Base-by-base conservation (phyloP, 2,888 invertebrate genomes). In the Acleris laterana region DNA sequence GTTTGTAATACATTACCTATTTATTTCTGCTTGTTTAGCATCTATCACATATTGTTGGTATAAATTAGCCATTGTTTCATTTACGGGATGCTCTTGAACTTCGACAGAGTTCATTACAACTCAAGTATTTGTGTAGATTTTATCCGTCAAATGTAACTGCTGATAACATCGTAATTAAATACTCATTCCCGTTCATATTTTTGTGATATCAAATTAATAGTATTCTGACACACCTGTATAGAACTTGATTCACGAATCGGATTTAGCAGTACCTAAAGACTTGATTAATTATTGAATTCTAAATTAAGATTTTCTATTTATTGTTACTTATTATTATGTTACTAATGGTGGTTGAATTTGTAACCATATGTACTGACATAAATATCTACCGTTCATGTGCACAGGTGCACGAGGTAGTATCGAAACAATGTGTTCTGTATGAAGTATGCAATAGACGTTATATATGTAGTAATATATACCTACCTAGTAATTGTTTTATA, bases 361-460 rank as follows among this genome's bases (percentile, higher is more conserved):
- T 70, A 56, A 59, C 53, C 49, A 25, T 62, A 62, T 67, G 65
- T 70, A 69, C 68, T 62, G 68, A 65, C 64, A 53, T 53, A 5
- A 60, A 55, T 65, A 60, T 55, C 46, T 65, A 51, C 32, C 50
- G 13, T 38, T 38, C 38, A 38, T 11, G 38, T 38, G 11, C 38
- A 38, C 13, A 25, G 25, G 9, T 38, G 20, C 13, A 50, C 9
- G 1, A 13, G 13, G 11, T 50, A 50, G 22, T 65, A 65, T 79
- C 79, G 81, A 82, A 85, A 77, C 77, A 77, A 86, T 85, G 85
- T 87, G 87, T 88, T 89, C 87, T 80, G 76, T 78, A 84, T 84
- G 81, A 83, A 88, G 83, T 86, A 81, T 85, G 82, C 84, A 86
- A 88, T 87, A 87, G 83, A 80, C 75, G 81, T 80, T 84, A 80